Conservation (phyloP, 2,888 invertebrate species). For the Podabrus alpinus region DNA sequence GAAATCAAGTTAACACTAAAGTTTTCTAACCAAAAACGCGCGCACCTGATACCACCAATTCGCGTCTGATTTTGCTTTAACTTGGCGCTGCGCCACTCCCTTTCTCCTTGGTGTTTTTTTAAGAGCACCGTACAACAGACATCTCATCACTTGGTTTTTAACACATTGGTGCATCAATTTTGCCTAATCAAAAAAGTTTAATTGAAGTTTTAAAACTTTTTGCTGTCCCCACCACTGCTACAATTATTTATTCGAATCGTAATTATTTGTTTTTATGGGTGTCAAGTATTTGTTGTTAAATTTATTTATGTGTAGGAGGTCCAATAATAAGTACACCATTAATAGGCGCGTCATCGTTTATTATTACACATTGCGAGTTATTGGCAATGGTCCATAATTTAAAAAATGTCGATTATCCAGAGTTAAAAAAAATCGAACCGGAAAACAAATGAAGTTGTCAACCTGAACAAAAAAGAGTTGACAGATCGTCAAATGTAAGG, state of each 20-base stretch:
- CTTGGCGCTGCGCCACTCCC: slow-evolving; percentile 21
- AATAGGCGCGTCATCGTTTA: neutral
- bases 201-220: neutral
- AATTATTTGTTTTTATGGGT: neutral
- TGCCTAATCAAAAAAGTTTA: neutral
- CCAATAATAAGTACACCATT: neutral
- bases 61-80: slow-evolving; percentile 3
- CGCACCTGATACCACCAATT: slow-evolving; percentile 11
- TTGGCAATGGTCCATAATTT: neutral
- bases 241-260: neutral
- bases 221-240: neutral
- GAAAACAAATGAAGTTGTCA: neutral
- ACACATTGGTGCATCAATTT: neutral
- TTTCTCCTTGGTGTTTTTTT: slow-evolving; percentile 21
- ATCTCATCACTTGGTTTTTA: neutral
- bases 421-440: neutral
- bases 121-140: neutral
- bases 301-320: neutral
- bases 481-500: neutral
- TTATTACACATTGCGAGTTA: neutral
- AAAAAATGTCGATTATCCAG: neutral
- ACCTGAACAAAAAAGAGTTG: neutral
- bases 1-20: neutral
- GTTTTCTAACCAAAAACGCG: neutral
- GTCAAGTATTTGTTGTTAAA: neutral